These are phyloP conservation scores for Thyatira batis DNA, from an alignment of 2,888 invertebrate species.

Conservation along the genomic window DNA sequence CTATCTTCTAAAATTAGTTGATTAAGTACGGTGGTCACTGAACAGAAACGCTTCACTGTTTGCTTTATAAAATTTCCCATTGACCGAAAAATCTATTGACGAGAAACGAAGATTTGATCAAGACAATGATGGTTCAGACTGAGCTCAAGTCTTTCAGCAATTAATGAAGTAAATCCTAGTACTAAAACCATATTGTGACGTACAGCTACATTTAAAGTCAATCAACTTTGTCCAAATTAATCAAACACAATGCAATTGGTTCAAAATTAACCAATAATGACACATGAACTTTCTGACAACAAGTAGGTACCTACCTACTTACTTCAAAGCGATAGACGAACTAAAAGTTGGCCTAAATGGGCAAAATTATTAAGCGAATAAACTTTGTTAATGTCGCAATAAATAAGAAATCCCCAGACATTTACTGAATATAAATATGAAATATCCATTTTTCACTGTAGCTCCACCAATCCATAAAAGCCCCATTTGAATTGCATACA, in stretches of 20 bases:
- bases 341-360: no score
- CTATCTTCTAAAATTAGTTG: background rate
- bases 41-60: background rate
- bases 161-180: background rate
- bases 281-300: no score
- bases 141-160: no score
- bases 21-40: background rate
- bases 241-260: background rate
- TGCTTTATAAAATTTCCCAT: background rate
- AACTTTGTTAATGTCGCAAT: background rate
- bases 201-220: background rate
- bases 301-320: background rate
- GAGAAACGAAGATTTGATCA: no score
- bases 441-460: background rate
- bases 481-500: slow-evolving; percentile 22
- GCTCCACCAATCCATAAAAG: slow-evolving; percentile 8
- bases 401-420: background rate
- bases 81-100: background rate
- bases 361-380: background rate
- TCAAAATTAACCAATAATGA: no score
- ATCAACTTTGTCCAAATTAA: background rate
- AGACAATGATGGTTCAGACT: no score
- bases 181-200: background rate
- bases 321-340: no score
- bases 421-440: background rate